Evolutionary conservation across 2,888 invertebrate species (phyloP), one percentile per base, ranked within the genome.

Genomic region (Carabus problematicus): DNA sequence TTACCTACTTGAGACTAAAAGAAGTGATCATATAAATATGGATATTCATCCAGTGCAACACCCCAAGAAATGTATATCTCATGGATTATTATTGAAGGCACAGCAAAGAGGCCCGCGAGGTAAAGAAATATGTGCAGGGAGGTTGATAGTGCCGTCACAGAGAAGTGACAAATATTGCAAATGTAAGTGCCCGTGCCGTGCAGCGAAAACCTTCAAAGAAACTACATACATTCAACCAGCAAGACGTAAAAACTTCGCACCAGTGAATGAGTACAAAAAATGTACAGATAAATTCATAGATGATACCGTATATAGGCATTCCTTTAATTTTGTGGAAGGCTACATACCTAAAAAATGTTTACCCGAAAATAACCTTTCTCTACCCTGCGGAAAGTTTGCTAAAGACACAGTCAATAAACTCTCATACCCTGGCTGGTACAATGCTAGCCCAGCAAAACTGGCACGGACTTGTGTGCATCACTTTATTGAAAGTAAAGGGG

Each of bases 281-380:
- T 89, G 90, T 0, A 81, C 83, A 0, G 84, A 85, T 0, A 86
- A 84, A 0, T 83, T 90, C 75, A 88, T 88, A 70, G 80, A 80
- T 58, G 84, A 86, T 72, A 90, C 90, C 14, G 87, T 90, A 0
- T 90, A 90, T 78, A 86, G 87, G 70, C 83, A 88, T 73, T 89
- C 89, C 0, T 90, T 87, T 75, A 79, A 87, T 16, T 88, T 87
- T 2, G 82, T 82, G 41, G 88, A 77, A 45, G 74, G 73, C 1
- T 77, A 77, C 3, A 77, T 75, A 70, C 76, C 77, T 0, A 75
- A 75, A 2, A 77, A 80, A 7, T 73, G 84, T 40, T 72, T 74
- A 12, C 85, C 84, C 0, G 73, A 76, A 62, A 77, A 81, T 71
- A 79, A 80, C 70, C 72, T 86, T 9, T 80, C 80, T 40, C 77